Evolutionary conservation across 2,888 invertebrate species (phyloP).

Genomic region (Volucella inanis): DNA sequence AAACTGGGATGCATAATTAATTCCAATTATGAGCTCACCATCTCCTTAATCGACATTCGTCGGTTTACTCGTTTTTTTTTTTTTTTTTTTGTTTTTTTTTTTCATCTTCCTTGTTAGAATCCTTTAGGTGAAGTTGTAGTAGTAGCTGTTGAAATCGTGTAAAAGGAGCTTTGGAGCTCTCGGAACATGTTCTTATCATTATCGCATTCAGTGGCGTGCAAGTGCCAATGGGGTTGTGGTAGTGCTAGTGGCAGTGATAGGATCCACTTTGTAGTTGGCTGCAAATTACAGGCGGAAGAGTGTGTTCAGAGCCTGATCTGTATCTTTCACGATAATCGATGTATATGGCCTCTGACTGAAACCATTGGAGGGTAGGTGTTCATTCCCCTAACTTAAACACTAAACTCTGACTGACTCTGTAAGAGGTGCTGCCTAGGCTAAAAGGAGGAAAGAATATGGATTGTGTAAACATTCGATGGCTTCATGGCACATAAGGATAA

Average conservation of each 20-base stretch:
- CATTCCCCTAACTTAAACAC: neutral
- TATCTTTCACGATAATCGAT: slow-evolving; percentile 72
- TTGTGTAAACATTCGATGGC: slow-evolving; percentile 65
- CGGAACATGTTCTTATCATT: slow-evolving; percentile 72
- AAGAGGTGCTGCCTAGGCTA: slow-evolving; percentile 28
- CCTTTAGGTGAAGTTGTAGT: neutral
- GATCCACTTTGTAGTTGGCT: slow-evolving; percentile 67
- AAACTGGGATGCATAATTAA: slow-evolving; percentile 83
- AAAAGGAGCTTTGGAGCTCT: slow-evolving; percentile 38
- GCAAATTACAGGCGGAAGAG: slow-evolving; percentile 59
- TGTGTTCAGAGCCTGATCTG: slow-evolving; percentile 55
- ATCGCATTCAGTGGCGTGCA: slow-evolving; percentile 58
- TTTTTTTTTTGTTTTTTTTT: neutral
- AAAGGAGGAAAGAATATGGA: neutral
- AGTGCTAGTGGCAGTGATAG: slow-evolving; percentile 63
- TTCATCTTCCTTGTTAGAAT: neutral
- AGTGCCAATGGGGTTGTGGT: slow-evolving; percentile 27
- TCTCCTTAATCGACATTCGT: slow-evolving; percentile 80
- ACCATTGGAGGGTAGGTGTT: slow-evolving; percentile 28
- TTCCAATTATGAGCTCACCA: slow-evolving; percentile 83
- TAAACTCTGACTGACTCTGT: slow-evolving; percentile 31
- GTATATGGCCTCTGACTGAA: slow-evolving; percentile 60
- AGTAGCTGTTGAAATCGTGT: no score
- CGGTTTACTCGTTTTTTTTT: slow-evolving; percentile 17
- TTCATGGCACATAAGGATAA: slow-evolving; percentile 63